These are phyloP conservation scores for Patella ulyssiponensis DNA, from an alignment of 2,888 invertebrate species.

Conservation along the genomic window DNA sequence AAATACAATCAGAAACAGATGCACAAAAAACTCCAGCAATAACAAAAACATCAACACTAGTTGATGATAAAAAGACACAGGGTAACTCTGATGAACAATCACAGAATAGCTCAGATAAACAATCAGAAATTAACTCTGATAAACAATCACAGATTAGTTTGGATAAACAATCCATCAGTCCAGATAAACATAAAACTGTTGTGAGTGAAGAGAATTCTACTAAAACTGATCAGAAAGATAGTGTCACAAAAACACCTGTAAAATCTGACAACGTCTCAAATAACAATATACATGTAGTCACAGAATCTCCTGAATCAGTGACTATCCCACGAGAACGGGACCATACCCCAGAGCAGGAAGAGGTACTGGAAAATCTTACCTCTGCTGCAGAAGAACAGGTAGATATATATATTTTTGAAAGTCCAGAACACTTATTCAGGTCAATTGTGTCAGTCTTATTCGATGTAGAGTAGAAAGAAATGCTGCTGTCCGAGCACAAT, in stretches of 20 bases:
- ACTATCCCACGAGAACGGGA: conserved; percentile 20
- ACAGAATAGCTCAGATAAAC: not conserved
- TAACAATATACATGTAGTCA: not conserved
- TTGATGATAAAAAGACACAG: not conserved
- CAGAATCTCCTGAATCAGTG: conserved; percentile 15
- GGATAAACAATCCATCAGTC: not conserved
- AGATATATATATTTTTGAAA: not conserved
- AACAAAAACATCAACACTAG: conserved; percentile 17
- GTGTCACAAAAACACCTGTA: conserved; percentile 17
- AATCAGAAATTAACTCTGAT: conserved; percentile 1
- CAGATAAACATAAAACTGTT: too few relatives aligned
- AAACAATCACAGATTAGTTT: not conserved
- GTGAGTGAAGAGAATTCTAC: too few relatives aligned
- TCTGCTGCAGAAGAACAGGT: not conserved
- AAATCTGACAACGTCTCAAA: conserved; percentile 9
- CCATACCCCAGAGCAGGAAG: conserved; percentile 14
- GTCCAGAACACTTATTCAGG: too few relatives aligned
- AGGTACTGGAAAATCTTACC: conserved; percentile 15
- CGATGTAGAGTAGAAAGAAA: too few relatives aligned
- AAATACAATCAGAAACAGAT: conserved; percentile 13
- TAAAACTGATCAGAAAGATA: too few relatives aligned
- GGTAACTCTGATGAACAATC: conserved; percentile 1
- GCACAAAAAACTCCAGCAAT: conserved; percentile 2
- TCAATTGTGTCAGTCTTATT: too few relatives aligned
- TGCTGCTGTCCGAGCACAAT: too few relatives aligned